These are phyloP conservation scores for Lota lota DNA, from an alignment of 2,113 vertebrate genomes.

Conservation along the genomic window DNA sequence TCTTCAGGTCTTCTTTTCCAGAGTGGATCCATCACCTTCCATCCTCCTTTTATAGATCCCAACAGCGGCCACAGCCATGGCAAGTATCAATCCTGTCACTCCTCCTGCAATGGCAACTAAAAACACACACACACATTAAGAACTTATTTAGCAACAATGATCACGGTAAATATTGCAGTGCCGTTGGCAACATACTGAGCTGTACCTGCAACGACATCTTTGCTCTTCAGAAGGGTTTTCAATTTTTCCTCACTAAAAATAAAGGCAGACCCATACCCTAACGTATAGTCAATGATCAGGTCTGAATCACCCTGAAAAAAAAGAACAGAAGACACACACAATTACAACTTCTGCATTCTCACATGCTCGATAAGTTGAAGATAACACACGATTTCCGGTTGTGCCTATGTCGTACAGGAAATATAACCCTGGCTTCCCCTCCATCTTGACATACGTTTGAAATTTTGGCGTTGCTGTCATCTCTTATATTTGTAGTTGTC, in stretches of 20 bases:
- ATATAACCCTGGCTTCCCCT: too few relatives aligned
- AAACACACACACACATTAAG: constrained; percentile 8
- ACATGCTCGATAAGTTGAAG: too few relatives aligned
- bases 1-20: constrained; percentile 75
- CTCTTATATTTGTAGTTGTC: too few relatives aligned
- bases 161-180: neutral
- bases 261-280: neutral
- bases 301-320: constrained; percentile 35
- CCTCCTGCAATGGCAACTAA: constrained; percentile 83
- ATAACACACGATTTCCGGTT: too few relatives aligned
- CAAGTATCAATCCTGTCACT: constrained; percentile 74
- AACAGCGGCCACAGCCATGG: constrained; percentile 72
- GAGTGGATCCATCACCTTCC: constrained; percentile 77
- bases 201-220: constrained; percentile 80
- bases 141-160: neutral
- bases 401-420: too few relatives aligned
- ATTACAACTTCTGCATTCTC: too few relatives aligned
- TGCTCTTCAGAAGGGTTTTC: constrained; percentile 72
- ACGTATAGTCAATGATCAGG: neutral
- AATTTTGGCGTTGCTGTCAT: too few relatives aligned
- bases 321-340: neutral
- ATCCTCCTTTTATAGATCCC: constrained; percentile 85
- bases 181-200: neutral
- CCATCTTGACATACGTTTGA: too few relatives aligned
- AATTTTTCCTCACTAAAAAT: constrained; percentile 32